Base-by-base conservation (phyloP, 2,888 invertebrate genomes). In the Mamestra brassicae region DNA sequence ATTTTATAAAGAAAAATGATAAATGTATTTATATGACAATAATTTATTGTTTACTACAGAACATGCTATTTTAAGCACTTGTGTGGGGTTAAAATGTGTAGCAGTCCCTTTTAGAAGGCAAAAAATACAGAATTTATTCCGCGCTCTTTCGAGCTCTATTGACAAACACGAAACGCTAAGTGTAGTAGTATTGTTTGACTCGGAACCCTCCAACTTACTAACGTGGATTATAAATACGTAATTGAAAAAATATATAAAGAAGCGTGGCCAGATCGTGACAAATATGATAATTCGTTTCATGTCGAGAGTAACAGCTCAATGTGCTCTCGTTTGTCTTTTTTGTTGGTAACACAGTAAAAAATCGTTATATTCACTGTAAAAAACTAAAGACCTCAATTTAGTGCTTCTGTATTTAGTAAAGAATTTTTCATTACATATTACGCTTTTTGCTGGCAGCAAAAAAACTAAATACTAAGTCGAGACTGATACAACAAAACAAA, bases 401-500 rank as follows among this genome's bases (percentile, higher is more conserved):
- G 17, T 5, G 60, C 34, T 50, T 72, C 45, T 26, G n/a, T 61
- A 65, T 72, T 67, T 36, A 70, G 26, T 60, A 26, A 52, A 72
- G 64, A n/a, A n/a, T 11, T n/a, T 7, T 60, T 50, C 45, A 81
- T 60, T 58, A 63, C 66, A 45, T 63, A 84, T 64, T 71, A 26
- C 54, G 57, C 5, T 72, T 78, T 73, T 75, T 81, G 60, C 36
- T 63, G 15, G 0, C 52, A 71, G 13, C 2, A 72, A 84, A 78
- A 61, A 84, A 74, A 67, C 52, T 60, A 66, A 74, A 71, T 63
- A 64, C 76, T 65, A 62, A 82, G 58, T 70, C 75, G 69, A 63
- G 74, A n/a, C 68, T 73, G 63, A 71, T 80, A 80, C 36, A 80
- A 77, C 78, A 62, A 71, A 74, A 83, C 64, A 76, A 79, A 74